These are phyloP conservation scores for Agapornis canus DNA, from an alignment of 2,797 vertebrate genomes.

Conservation along the genomic window DNA sequence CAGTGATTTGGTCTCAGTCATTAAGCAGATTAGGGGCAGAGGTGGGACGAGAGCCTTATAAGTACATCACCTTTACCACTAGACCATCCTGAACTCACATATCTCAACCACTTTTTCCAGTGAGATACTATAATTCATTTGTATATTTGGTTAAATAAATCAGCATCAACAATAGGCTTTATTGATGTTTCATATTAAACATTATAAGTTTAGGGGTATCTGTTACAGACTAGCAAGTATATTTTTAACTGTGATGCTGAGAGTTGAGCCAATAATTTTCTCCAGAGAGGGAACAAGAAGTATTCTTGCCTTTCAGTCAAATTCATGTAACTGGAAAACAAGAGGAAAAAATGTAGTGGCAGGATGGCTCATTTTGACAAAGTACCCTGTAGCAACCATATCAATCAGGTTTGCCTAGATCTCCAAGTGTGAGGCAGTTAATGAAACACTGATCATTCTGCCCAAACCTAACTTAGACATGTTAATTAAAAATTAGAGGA, in stretches of 20 bases:
- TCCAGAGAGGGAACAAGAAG: not conserved
- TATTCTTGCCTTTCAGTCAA: not conserved
- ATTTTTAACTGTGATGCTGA: not conserved
- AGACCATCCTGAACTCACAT: not conserved
- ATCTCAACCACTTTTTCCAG: not conserved
- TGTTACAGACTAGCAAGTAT: not conserved
- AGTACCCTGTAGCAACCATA: constrained; percentile 37
- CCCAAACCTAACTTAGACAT: constrained; percentile 54
- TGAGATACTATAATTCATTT: not conserved
- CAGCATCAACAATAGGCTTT: not conserved
- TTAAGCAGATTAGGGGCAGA: not conserved
- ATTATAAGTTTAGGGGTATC: not conserved
- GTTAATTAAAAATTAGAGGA: constrained; percentile 74
- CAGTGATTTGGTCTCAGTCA: not conserved
- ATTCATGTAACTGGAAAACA: not conserved
- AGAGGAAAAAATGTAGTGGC: not conserved
- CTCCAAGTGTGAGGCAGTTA: constrained; percentile 52
- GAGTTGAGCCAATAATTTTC: not conserved
- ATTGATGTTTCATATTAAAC: not conserved
- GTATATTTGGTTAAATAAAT: not conserved
- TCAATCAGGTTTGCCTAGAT: constrained; percentile 62
- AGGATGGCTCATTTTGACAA: constrained; percentile 27
- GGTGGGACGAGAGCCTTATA: not conserved
- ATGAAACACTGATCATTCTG: constrained; percentile 68
- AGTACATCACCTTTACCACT: not conserved